These are phyloP conservation scores for Xyrauchen texanus DNA, from an alignment of 2,113 vertebrate genomes.

Conservation along the genomic window DNA sequence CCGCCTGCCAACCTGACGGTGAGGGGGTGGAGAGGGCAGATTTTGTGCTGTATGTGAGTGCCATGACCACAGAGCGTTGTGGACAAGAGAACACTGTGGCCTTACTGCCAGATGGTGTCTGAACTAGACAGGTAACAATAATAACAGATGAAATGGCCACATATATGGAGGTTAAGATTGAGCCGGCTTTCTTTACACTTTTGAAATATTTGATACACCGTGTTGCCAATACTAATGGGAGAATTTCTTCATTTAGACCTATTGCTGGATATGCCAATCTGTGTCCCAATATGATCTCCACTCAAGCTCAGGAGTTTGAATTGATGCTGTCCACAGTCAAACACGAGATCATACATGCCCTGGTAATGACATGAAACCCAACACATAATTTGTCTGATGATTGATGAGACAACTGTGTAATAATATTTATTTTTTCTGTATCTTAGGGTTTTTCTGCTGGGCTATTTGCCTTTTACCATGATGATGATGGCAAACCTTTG, in stretches of 20 bases:
- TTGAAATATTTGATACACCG: not conserved
- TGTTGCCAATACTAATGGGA: conserved; percentile 26
- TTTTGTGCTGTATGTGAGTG: conserved; percentile 93
- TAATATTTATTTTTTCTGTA: not conserved
- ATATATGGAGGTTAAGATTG: not conserved
- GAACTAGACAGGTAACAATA: conserved; percentile 86
- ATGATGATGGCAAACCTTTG: conserved; percentile 89
- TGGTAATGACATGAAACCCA: conserved; percentile 74
- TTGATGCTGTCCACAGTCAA: conserved; percentile 98
- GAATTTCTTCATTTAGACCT: conserved; percentile 73
- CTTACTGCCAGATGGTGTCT: conserved; percentile 95
- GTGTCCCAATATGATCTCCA: conserved; percentile 96
- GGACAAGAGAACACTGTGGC: conserved; percentile 96
- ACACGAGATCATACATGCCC: conserved; percentile 94
- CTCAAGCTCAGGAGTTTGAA: conserved; percentile 89
- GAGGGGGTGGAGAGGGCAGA: conserved; percentile 86
- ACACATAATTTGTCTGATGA: not conserved
- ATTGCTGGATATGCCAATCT: conserved; percentile 96
- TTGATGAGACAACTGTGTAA: too few relatives aligned
- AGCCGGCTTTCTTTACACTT: too few relatives aligned
- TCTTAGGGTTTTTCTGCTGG: conserved; percentile 94
- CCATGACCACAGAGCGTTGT: conserved; percentile 90
- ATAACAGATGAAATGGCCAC: not conserved
- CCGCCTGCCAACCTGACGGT: conserved; percentile 77
- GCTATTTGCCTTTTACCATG: conserved; percentile 93